These are phyloP conservation scores for Amphipyra berbera DNA, from an alignment of 2,888 invertebrate genomes.

Conservation along the genomic window DNA sequence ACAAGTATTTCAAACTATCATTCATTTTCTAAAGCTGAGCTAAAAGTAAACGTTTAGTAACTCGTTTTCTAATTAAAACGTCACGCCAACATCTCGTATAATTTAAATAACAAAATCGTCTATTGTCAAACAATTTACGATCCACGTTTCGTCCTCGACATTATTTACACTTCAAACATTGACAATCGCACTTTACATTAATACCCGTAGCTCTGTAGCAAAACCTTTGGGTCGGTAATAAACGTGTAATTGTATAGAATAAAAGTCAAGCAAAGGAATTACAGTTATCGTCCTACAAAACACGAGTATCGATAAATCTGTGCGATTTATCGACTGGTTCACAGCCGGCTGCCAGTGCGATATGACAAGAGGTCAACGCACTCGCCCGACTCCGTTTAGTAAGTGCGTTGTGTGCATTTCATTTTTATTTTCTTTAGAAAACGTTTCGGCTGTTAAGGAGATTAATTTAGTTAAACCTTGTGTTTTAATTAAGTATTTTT, in stretches of 20 bases:
- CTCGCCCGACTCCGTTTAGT: slow-evolving; percentile 62
- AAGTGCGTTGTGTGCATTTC: slow-evolving; percentile 73
- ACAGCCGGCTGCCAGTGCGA: slow-evolving; percentile 75
- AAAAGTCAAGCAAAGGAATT: slow-evolving; percentile 49
- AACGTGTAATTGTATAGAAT: slow-evolving; percentile 42
- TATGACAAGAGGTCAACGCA: slow-evolving; percentile 79
- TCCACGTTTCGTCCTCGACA: slow-evolving; percentile 12
- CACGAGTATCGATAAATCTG: slow-evolving; percentile 63
- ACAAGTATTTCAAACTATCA: no score
- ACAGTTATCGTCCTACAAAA: slow-evolving; percentile 59
- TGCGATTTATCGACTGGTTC: slow-evolving; percentile 59
- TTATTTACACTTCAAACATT: slow-evolving; percentile 14
- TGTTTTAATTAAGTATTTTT: neutral
- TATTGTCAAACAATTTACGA: slow-evolving; percentile 17
- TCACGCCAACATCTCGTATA: slow-evolving; percentile 13
- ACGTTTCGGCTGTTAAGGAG: slow-evolving; percentile 42
- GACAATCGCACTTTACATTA: slow-evolving; percentile 10
- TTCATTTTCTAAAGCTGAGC: no score
- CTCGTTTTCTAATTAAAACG: slow-evolving; percentile 1
- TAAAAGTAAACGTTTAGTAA: neutral
- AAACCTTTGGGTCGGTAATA: slow-evolving; percentile 20
- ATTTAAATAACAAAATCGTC: slow-evolving; percentile 14
- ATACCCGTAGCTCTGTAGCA: slow-evolving; percentile 11
- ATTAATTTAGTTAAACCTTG: slow-evolving; percentile 20
- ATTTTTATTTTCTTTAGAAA: slow-evolving; percentile 61